phyloP scores from a whole-genome alignment of 2,113 vertebrate species.

The Ondatra zibethicus region DNA sequence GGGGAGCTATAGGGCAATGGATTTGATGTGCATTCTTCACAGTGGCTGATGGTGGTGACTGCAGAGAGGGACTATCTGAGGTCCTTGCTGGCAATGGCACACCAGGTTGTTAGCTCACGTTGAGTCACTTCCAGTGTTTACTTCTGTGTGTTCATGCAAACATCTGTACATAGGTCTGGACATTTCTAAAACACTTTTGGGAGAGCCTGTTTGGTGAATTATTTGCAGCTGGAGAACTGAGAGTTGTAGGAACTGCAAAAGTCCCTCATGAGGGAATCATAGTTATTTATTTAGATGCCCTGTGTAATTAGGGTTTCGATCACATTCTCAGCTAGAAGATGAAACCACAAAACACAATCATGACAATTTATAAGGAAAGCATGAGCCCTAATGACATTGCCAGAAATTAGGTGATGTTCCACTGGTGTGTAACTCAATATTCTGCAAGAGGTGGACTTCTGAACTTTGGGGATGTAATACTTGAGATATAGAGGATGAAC shows the following conservation, averaged over 20 bases:
- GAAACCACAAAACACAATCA: conserved; percentile 67
- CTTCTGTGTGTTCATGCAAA: conserved; percentile 68
- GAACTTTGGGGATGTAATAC: background rate
- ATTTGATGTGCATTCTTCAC: conserved; percentile 53
- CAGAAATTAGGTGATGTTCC: conserved; percentile 54
- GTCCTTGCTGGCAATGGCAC: conserved; percentile 69
- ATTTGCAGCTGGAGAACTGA: conserved; percentile 68
- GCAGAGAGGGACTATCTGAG: conserved; percentile 68
- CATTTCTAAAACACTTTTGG: conserved; percentile 71
- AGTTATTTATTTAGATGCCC: conserved; percentile 39
- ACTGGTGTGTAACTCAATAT: conserved; percentile 52
- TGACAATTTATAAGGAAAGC: conserved; percentile 42
- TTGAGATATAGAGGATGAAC: background rate
- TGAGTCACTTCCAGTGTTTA: conserved; percentile 70
- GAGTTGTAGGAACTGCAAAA: conserved; percentile 47
- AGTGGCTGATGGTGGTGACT: conserved; percentile 51
- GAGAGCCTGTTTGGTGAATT: conserved; percentile 73
- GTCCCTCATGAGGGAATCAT: background rate
- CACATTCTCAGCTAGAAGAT: conserved; percentile 72
- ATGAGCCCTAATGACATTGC: conserved; percentile 56
- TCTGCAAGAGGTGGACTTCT: conserved; percentile 49
- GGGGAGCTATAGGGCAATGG: background rate
- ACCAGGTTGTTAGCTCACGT: conserved; percentile 53
- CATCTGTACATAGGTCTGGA: conserved; percentile 71
- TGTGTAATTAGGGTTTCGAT: conserved; percentile 48